These are phyloP conservation scores for Pterobdella sp. DNA, from an alignment of 2,888 invertebrate species.

Conservation along the genomic window DNA sequence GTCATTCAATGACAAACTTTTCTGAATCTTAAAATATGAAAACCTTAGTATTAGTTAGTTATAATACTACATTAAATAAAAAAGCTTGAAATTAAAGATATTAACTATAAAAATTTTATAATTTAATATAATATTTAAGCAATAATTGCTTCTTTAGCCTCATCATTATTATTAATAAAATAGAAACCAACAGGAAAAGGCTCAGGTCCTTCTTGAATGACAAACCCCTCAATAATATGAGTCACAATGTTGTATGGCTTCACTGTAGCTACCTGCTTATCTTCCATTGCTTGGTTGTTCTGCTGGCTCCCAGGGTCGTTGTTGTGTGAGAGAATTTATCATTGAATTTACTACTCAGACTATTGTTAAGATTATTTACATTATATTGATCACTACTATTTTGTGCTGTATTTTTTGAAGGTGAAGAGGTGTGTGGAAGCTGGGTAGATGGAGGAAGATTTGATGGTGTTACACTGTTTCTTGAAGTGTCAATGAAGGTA, in stretches of 20 bases:
- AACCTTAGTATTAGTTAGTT: too few species aligned
- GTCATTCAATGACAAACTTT: conserved; percentile 11
- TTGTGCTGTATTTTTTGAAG: not conserved
- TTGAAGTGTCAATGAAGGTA: not conserved
- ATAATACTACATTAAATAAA: too few species aligned
- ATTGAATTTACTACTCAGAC: not conserved
- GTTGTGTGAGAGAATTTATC: not conserved
- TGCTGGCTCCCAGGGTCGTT: not conserved
- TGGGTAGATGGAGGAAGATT: not conserved
- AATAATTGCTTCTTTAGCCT: not conserved
- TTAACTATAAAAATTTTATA: not conserved
- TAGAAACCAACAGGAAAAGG: conserved; percentile 52
- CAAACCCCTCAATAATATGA: conserved; percentile 90
- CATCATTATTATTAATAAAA: too few species aligned
- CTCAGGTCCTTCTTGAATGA: conserved; percentile 75
- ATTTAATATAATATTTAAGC: not conserved
- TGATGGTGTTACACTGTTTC: not conserved
- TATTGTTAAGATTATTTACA: not conserved
- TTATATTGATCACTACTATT: not conserved
- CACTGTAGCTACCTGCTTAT: conserved; percentile 71
- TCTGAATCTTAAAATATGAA: conserved; percentile 22
- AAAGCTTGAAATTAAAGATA: too few species aligned
- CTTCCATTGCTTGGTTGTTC: conserved; percentile 27
- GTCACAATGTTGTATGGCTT: conserved; percentile 82
- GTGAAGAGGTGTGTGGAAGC: not conserved